Percentiles rank a stretch among this genome's conserved stretches.
Evolutionary conservation across 2,888 invertebrate genomes (phyloP).

Genomic region (Amphipoea oculea): DNA sequence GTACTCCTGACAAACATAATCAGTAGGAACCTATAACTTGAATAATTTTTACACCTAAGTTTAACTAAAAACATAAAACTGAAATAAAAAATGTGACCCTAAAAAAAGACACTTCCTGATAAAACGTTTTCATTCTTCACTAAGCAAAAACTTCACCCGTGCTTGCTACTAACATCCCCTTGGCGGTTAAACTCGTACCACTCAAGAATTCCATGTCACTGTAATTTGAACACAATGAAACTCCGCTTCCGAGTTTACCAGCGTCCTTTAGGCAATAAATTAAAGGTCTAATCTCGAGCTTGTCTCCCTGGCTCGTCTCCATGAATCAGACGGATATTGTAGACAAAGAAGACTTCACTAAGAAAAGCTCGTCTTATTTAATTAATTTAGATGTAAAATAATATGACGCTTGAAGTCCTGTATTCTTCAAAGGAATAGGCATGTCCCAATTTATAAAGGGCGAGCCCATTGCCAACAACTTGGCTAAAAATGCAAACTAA

Average conservation of each 20-base stretch:
- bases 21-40: neutral
- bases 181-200: slow-evolving; percentile 36
- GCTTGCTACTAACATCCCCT: slow-evolving; percentile 25
- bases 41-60: neutral
- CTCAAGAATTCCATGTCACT: slow-evolving; percentile 59
- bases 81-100: neutral
- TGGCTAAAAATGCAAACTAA: neutral
- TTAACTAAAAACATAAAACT: neutral
- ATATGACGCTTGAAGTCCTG: neutral
- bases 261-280: slow-evolving; percentile 69
- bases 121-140: neutral
- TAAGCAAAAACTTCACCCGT: slow-evolving; percentile 18
- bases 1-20: neutral
- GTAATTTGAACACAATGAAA: slow-evolving; percentile 70
- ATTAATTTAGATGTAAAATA: slow-evolving; percentile 9
- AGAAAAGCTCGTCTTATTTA: slow-evolving; percentile 22
- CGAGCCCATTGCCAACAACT: neutral
- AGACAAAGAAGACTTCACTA: slow-evolving; percentile 45
- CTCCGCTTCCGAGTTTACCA: slow-evolving; percentile 61
- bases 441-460: neutral
- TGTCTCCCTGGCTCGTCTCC: slow-evolving; percentile 66
- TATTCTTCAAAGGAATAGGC: neutral
- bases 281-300: slow-evolving; percentile 70
- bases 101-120: neutral
- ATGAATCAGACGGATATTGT: slow-evolving; percentile 68